These are phyloP conservation scores for Gymnocypris eckloni DNA, from an alignment of 2,797 vertebrate genomes.

Conservation along the genomic window DNA sequence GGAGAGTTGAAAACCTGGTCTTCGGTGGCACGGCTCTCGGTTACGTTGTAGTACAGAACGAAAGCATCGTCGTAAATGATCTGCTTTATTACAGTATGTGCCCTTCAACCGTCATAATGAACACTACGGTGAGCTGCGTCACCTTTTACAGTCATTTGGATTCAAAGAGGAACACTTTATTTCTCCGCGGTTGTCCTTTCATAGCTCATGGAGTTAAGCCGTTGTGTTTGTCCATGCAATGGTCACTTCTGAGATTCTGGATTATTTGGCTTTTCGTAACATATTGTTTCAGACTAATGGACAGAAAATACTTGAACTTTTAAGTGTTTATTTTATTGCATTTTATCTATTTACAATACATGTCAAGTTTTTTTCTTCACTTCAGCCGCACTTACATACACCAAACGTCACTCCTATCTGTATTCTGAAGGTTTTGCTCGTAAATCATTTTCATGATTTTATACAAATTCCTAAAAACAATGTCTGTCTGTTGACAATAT, in stretches of 20 bases:
- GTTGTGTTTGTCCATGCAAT: background rate
- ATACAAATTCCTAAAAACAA: background rate
- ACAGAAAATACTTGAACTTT: background rate
- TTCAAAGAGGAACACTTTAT: background rate
- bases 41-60: slow-evolving; percentile 44
- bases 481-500: background rate
- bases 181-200: background rate
- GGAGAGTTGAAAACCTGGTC: slow-evolving; percentile 62
- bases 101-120: background rate
- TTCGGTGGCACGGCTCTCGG: slow-evolving; percentile 57
- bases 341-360: background rate
- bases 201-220: background rate
- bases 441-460: background rate
- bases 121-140: background rate
- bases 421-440: background rate
- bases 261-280: background rate
- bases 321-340: background rate
- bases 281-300: background rate
- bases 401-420: background rate
- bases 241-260: background rate
- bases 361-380: background rate
- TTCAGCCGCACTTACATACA: too few relatives aligned
- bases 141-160: background rate
- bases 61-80: slow-evolving; percentile 19
- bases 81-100: background rate